phyloP scores from a whole-genome alignment of 2,113 vertebrate genomes.

The Sebastes schlegelii region DNA sequence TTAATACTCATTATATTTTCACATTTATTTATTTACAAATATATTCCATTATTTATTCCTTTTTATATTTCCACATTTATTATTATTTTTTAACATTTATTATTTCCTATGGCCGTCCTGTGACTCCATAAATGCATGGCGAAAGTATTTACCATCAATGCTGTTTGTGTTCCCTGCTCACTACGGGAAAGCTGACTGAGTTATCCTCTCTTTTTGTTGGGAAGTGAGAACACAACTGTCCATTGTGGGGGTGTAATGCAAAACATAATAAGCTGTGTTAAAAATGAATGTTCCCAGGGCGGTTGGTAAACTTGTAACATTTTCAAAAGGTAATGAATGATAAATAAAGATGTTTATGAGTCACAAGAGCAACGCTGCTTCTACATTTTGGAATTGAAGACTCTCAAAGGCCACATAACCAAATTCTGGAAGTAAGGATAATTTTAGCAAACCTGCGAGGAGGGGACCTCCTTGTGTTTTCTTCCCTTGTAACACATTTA shows the following conservation, averaged over 20 bases:
- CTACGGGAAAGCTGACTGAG: neutral
- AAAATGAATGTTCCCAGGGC: constrained; percentile 9
- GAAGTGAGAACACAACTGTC: neutral
- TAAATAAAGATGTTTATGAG: constrained; percentile 37
- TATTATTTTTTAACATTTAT: too few species aligned
- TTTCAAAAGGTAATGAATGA: constrained; percentile 41
- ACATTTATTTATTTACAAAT: too few species aligned
- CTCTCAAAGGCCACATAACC: constrained; percentile 38
- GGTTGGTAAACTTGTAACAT: constrained; percentile 16
- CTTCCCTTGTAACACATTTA: constrained; percentile 9
- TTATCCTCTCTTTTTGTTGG: neutral
- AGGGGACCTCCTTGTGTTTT: neutral
- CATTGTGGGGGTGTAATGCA: neutral
- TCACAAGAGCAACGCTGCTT: constrained; percentile 9
- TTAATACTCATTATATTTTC: too few species aligned
- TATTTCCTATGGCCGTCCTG: too few species aligned
- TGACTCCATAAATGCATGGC: neutral
- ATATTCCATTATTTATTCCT: too few species aligned
- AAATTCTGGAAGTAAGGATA: constrained; percentile 10
- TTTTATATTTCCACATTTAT: too few species aligned
- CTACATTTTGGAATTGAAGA: constrained; percentile 20
- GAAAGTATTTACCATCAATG: neutral
- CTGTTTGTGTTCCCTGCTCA: neutral
- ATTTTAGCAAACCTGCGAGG: constrained; percentile 8
- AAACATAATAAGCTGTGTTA: neutral